Base-by-base conservation (phyloP, 2,113 vertebrate species). In the Garra rufa region DNA sequence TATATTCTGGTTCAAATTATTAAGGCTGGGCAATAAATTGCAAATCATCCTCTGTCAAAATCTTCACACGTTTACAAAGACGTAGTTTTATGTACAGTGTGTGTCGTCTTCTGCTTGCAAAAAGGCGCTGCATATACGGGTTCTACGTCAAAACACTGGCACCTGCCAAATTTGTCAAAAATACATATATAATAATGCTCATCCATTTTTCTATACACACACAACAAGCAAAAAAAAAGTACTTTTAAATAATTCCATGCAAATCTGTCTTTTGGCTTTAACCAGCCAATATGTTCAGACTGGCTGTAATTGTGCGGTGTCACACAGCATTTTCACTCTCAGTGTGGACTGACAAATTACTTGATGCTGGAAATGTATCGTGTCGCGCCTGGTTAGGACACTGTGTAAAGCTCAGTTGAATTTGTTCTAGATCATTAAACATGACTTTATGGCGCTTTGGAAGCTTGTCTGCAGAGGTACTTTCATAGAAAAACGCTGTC, bases 351-450 rank as follows among this genome's bases (percentile, higher is more conserved):
- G 63, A 67, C 65, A 69, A 69, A 69, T 69, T 41, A 41, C 65
- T 21, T 69, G 34, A 69, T 6, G 9, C 19, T 69, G 17, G 65
- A 41, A 41, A 70, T 38, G 19, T n/a, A 70, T 70, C 19, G 19
- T 41, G 67, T 41, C 34, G 4, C 19, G 4, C 19, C 34, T 70
- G 67, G 67, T 70, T 70, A 70, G 67, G 34, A 41, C 67, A 41
- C 19, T 9, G 19, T 70, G 67, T 70, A 70, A n/a, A 70, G 67
- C 67, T 70, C 67, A 70, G 67, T 41, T 70, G 67, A 70, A 70
- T 70, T 70, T 70, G 67, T n/a, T 70, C 67, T 70, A 41, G 19
- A 70, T 70, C 67, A 70, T 70, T n/a, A 41, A 21, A 70, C 67
- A 13, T 70, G 67, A 41, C 34, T 70, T 70, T 70, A 41, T 69